Evolutionary conservation across 1,140 invertebrate species (phyloP).

Genomic region (Nebria ingens): DNA sequence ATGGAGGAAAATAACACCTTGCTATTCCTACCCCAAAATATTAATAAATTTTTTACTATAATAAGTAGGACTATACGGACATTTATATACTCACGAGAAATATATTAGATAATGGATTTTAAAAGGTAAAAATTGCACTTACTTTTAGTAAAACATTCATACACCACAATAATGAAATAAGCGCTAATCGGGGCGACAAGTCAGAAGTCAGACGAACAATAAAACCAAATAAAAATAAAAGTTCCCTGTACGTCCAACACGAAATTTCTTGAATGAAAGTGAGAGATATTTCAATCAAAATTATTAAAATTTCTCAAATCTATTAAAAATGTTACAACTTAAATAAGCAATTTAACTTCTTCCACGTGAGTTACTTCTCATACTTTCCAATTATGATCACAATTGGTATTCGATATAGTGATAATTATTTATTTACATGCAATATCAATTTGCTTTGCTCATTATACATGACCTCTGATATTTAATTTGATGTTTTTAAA

Average conservation of each 20-base stretch:
- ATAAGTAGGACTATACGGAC: not conserved
- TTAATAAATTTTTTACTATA: no score
- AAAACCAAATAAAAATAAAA: no score
- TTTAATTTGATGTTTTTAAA: not conserved
- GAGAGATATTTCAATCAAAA: not conserved
- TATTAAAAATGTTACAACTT: no score
- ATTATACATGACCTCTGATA: not conserved
- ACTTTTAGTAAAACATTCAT: constrained; percentile 5
- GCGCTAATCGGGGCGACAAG: not conserved
- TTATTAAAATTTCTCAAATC: no score
- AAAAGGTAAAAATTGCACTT: not conserved
- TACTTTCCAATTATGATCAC: not conserved
- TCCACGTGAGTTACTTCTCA: no score
- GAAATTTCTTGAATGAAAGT: no score
- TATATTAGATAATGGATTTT: not conserved
- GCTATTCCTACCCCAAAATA: no score
- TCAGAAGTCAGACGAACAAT: not conserved
- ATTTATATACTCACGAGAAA: not conserved
- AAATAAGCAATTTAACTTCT: no score
- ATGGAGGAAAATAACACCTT: not conserved
- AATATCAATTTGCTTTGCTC: not conserved
- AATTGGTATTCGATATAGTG: not conserved
- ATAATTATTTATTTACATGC: not conserved
- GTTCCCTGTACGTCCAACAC: not conserved
- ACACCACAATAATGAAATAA: constrained; percentile 8